These are phyloP conservation scores for Motacilla alba DNA, from an alignment of 2,113 vertebrate genomes.

Conservation along the genomic window DNA sequence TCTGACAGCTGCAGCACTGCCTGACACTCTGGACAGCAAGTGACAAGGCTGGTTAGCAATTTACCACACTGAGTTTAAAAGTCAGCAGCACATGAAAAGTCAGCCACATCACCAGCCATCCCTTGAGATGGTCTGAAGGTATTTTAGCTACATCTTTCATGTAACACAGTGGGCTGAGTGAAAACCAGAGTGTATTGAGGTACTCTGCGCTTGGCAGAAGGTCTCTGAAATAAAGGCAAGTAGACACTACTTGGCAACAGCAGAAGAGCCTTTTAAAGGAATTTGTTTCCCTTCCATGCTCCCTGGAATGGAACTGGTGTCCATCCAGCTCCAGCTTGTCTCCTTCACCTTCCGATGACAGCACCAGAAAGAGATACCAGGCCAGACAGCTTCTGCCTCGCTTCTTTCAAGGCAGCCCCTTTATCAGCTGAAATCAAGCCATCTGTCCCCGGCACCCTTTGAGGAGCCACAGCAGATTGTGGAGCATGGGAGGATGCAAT, in stretches of 20 bases:
- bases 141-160: neutral
- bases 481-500: neutral
- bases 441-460: neutral
- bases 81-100: neutral
- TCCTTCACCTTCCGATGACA: neutral
- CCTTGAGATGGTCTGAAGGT: neutral
- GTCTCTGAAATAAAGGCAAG: neutral
- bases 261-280: neutral
- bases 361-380: neutral
- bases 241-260: neutral
- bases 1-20: fast-evolving
- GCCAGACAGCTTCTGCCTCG: neutral
- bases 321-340: neutral
- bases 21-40: neutral
- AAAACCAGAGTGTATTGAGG: neutral
- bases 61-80: neutral
- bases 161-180: fast-evolving
- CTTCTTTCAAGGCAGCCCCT: conserved; percentile 18
- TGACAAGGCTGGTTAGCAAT: neutral
- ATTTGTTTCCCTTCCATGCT: neutral
- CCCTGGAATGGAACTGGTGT: neutral
- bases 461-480: neutral
- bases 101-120: fast-evolving
- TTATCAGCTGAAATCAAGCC: conserved; percentile 15
- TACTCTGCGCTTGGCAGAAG: neutral